phyloP scores from a whole-genome alignment of 1,140 invertebrate species.

The Temnothorax nylanderi region DNA sequence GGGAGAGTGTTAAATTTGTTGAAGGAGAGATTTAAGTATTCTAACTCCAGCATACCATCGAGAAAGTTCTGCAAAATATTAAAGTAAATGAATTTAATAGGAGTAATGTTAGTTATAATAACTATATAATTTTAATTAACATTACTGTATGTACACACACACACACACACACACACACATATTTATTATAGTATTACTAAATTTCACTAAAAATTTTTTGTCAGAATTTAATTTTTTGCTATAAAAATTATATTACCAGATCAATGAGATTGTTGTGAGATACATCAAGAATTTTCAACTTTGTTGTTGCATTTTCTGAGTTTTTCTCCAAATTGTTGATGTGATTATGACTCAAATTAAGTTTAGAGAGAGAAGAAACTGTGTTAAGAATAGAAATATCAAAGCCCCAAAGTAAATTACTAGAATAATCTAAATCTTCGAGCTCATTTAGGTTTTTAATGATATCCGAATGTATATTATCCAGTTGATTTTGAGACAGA shows the following conservation, averaged over 20 bases:
- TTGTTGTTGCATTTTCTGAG: constrained; percentile 33
- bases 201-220: constrained; percentile 7
- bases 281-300: constrained; percentile 59
- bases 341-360: constrained; percentile 79
- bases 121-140: background rate
- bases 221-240: background rate
- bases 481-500: constrained; percentile 74
- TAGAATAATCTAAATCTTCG: constrained; percentile 73
- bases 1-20: constrained; percentile 74
- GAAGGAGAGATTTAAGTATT: constrained; percentile 74
- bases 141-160: background rate
- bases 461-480: constrained; percentile 51
- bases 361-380: constrained; percentile 56
- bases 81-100: constrained; percentile 75
- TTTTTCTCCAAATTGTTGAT: constrained; percentile 67
- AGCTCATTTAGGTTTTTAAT: constrained; percentile 65
- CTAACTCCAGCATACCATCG: constrained; percentile 57
- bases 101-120: constrained; percentile 21
- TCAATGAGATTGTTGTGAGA: constrained; percentile 52
- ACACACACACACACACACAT: too few relatives aligned
- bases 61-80: constrained; percentile 57
- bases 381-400: constrained; percentile 53
- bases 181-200: background rate
- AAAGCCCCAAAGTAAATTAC: constrained; percentile 69
- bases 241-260: constrained; percentile 10